Percentiles rank a stretch among this genome's conserved stretches.
These are phyloP conservation scores for Eumacrocentrus americanus DNA, from an alignment of 2,888 invertebrate species.

Conservation along the genomic window DNA sequence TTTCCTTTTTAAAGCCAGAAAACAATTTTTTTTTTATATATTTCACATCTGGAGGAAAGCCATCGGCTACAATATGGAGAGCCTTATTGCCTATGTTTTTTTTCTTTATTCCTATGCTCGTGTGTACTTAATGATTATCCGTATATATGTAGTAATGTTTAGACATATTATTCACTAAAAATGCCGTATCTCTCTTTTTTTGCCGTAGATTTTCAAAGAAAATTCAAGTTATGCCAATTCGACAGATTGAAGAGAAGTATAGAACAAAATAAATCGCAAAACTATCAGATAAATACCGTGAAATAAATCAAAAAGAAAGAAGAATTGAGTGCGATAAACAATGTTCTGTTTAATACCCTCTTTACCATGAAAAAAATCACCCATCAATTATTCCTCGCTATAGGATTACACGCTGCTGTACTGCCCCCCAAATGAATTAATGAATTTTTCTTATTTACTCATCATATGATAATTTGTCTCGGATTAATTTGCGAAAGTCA, in stretches of 20 bases:
- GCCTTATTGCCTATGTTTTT: constrained; percentile 38
- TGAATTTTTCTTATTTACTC: background rate
- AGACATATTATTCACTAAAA: constrained; percentile 58
- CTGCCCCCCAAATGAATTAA: background rate
- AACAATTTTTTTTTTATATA: constrained; percentile 33
- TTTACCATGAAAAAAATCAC: too few species aligned
- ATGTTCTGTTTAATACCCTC: too few species aligned
- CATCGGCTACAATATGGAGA: constrained; percentile 43
- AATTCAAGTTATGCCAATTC: too few species aligned
- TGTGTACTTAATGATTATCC: constrained; percentile 61
- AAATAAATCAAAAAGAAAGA: too few species aligned
- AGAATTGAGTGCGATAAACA: too few species aligned
- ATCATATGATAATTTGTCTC: constrained; percentile 1
- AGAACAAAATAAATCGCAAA: too few species aligned
- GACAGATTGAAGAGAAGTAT: too few species aligned
- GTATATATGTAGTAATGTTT: constrained; percentile 58
- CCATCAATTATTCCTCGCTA: too few species aligned
- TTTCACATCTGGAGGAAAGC: constrained; percentile 56
- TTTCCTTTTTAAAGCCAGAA: too few species aligned
- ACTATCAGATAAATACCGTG: too few species aligned
- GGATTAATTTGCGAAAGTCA: background rate
- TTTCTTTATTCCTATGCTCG: constrained; percentile 53
- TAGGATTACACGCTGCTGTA: background rate
- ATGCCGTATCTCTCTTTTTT: constrained; percentile 51
- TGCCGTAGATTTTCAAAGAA: constrained; percentile 1